phyloP scores from a whole-genome alignment of 2,113 vertebrate genomes.

The Isichthys henryi region DNA sequence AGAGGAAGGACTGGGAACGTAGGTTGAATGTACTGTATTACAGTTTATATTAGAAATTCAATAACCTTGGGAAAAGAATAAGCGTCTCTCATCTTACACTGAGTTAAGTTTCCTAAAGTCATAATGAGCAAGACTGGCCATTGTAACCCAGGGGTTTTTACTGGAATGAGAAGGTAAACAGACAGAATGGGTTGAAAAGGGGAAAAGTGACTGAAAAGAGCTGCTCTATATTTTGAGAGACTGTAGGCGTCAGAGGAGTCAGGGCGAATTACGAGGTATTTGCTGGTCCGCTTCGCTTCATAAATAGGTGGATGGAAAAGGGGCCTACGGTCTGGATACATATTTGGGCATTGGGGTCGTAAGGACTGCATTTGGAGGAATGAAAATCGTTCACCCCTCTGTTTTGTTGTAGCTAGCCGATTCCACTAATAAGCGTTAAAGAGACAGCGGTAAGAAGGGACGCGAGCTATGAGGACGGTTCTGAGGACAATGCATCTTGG shows the following conservation, averaged over 20 bases:
- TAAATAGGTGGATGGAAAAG: background rate
- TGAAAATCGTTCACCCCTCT: background rate
- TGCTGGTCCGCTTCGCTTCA: background rate
- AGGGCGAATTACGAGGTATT: background rate
- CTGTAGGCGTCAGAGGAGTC: background rate
- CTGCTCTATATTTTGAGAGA: background rate
- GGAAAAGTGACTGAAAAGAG: background rate
- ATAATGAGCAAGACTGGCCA: background rate
- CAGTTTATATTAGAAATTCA: constrained; percentile 4
- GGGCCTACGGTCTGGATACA: background rate
- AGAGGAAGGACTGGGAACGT: constrained; percentile 29
- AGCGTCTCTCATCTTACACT: background rate
- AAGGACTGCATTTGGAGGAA: background rate
- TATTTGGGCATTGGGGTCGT: background rate
- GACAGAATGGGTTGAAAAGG: background rate
- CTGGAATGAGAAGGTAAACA: background rate
- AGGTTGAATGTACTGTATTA: constrained; percentile 21
- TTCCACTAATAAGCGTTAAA: background rate
- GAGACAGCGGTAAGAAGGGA: background rate
- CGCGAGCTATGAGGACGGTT: background rate
- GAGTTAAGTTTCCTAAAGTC: constrained; percentile 1
- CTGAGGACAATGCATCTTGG: background rate
- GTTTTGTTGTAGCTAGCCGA: background rate
- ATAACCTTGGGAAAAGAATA: background rate
- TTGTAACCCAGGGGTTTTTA: background rate